Conservation (phyloP, 2,888 invertebrate species). For the Clivina fossor region DNA sequence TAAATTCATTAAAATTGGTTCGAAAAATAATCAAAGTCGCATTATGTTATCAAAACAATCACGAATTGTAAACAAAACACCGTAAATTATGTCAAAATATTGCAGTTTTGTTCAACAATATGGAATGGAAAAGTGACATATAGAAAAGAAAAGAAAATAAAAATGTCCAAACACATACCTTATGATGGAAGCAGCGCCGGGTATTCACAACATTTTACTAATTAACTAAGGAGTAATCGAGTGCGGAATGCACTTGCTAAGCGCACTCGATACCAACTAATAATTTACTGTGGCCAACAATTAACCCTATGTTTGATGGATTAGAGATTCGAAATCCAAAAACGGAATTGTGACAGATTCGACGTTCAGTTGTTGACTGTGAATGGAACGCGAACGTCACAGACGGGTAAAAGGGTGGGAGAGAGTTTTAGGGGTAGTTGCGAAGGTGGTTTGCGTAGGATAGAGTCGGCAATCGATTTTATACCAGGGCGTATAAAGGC, state of each 20-base stretch:
- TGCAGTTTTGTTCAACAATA: conserved; percentile 19
- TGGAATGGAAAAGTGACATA: no score
- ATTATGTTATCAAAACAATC: conserved; percentile 3
- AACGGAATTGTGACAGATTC: conserved; percentile 19
- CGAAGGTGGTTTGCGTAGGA: conserved; percentile 32
- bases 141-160: background rate
- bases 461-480: conserved; percentile 28
- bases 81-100: background rate
- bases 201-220: no score
- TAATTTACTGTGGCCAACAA: no score
- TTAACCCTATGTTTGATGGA: no score
- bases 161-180: conserved; percentile 9
- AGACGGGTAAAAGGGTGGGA: conserved; percentile 5
- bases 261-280: no score
- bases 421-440: conserved; percentile 2
- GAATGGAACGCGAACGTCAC: conserved; percentile 13
- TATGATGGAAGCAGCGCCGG: no score
- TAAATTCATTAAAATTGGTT: background rate
- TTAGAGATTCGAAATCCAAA: background rate
- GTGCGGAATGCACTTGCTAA: no score
- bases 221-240: no score
- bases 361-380: conserved; percentile 27
- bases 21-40: background rate
- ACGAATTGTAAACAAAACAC: conserved; percentile 10
- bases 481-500: conserved; percentile 18